Base-by-base conservation (phyloP, 2,888 invertebrate species). In the Clusia tigrina region DNA sequence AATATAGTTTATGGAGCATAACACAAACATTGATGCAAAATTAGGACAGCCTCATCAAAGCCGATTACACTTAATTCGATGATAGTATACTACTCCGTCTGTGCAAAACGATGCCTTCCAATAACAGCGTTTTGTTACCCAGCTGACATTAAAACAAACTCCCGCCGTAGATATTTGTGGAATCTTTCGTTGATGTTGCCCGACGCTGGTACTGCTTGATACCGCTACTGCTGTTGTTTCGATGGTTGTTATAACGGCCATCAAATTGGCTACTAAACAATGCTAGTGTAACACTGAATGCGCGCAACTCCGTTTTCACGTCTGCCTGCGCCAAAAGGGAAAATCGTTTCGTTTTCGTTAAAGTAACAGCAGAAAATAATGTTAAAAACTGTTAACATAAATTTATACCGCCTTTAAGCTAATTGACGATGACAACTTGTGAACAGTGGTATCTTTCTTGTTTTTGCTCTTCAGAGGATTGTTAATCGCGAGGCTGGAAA, bases 361-460 rank as follows among this genome's bases (percentile, higher is more conserved):
- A 24, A 60, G 53, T n/a, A 57, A 42, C 23, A 24, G 26, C 58
- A 42, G 69, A 65, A 68, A 63, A 73, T 69, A 71, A 73, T 67
- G 71, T 67, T 66, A 67, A 53, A 60, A 55, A 69, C 72, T 70
- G 71, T 70, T 73, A 73, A 73, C 73, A 72, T 72, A 70, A 72
- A 72, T 72, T 72, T 72, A 70, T 73, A 69, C 73, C 65, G 68
- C 73, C 70, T 73, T 73, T 71, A 67, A 73, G 69, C 72, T 72
- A 72, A 72, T 73, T 72, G 72, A 72, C 73, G 73, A 72, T 70
- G 73, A 72, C 73, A 72, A 73, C 73, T 72, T 64, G 65, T 62
- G 65, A 58, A 63, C 63, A 58, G 62, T 63, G 58, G 61, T 22
- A 55, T 10, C 60, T 62, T 25, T 48, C 52, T 37, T 53, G 15